Conservation (phyloP, 2,113 vertebrate genomes). For the Platycercus adscitus region DNA sequence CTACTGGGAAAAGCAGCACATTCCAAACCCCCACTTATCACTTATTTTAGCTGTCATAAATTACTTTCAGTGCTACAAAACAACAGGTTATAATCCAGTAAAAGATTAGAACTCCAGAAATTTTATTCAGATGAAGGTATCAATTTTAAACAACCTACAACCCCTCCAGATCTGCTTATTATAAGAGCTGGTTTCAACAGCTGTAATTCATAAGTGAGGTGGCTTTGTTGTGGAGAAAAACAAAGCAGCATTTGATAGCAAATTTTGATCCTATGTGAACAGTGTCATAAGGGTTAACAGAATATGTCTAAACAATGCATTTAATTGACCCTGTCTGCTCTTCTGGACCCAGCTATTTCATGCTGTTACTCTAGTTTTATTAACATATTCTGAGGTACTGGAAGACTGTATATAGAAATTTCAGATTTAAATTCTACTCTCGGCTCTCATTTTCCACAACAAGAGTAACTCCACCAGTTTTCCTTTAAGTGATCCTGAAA, state of each 20-base stretch:
- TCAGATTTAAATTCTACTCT: neutral
- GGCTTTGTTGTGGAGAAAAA: neutral
- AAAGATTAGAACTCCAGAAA: constrained; percentile 56
- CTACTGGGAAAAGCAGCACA: constrained; percentile 30
- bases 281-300: neutral
- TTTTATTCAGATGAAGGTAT: constrained; percentile 60
- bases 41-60: constrained; percentile 60
- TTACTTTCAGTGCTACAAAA: constrained; percentile 62
- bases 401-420: neutral
- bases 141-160: constrained; percentile 48
- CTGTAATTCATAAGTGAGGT: neutral
- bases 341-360: neutral
- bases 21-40: constrained; percentile 46
- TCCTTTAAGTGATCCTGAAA: neutral
- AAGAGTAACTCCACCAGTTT: neutral
- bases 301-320: neutral
- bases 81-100: constrained; percentile 60
- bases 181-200: constrained; percentile 4
- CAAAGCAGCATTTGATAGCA: neutral
- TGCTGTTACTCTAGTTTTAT: neutral
- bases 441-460: neutral
- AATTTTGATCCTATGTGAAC: neutral
- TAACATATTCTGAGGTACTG: neutral
- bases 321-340: neutral
- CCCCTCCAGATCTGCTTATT: constrained; percentile 44